These are phyloP conservation scores for Zootoca vivipara DNA, from an alignment of 2,113 vertebrate genomes.

Conservation along the genomic window DNA sequence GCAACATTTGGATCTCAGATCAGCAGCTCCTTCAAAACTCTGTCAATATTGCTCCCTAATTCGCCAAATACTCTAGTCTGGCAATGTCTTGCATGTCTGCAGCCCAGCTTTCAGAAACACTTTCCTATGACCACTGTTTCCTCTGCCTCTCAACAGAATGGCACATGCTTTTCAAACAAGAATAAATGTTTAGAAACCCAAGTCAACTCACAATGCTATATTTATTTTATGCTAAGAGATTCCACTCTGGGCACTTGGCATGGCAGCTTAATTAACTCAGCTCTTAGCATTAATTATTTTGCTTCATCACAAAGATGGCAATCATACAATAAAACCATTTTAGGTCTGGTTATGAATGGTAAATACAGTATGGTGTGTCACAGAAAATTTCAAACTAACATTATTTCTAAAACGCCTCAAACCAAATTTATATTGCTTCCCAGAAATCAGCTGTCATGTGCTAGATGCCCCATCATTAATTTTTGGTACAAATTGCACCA, in stretches of 20 bases:
- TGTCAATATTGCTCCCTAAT: not conserved
- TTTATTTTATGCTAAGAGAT: not conserved
- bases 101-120: not conserved
- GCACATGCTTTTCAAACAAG: not conserved
- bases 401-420: not conserved
- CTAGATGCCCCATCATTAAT: not conserved
- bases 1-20: not conserved
- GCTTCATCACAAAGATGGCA: not conserved
- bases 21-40: not conserved
- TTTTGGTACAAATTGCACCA: not conserved
- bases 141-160: not conserved
- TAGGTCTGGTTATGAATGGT: not conserved
- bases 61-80: not conserved
- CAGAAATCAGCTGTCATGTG: not conserved
- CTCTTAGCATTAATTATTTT: not conserved
- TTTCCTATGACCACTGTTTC: not conserved
- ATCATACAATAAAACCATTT: not conserved
- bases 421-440: not conserved
- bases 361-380: not conserved
- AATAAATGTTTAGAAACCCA: not conserved
- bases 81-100: not conserved
- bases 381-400: not conserved
- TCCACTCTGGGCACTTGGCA: not conserved
- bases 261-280: constrained; percentile 1
- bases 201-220: not conserved